Evolutionary conservation across 2,888 invertebrate species (phyloP).

Genomic region (Lucinisca nassula): DNA sequence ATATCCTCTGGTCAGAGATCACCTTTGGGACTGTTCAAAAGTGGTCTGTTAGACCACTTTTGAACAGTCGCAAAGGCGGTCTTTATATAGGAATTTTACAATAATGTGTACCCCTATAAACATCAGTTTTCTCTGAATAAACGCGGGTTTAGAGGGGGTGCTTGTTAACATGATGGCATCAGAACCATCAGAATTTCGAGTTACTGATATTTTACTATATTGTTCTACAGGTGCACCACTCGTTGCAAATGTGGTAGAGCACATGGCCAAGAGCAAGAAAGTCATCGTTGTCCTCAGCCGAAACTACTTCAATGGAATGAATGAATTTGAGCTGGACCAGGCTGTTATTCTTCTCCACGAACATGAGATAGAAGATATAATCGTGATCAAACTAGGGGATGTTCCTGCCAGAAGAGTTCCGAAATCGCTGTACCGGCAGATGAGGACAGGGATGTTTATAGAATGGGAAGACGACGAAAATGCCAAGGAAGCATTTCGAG

Average conservation of each 20-base stretch:
- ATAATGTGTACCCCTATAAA: too few species aligned
- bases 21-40: too few species aligned
- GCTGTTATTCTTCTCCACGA: constrained; percentile 47
- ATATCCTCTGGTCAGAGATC: too few species aligned
- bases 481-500: constrained; percentile 61
- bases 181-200: neutral
- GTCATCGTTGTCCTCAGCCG: constrained; percentile 72
- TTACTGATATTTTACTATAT: neutral
- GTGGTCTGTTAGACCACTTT: too few species aligned
- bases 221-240: constrained; percentile 38
- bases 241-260: constrained; percentile 64
- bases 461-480: constrained; percentile 69
- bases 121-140: too few species aligned
- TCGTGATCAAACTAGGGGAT: constrained; percentile 66
- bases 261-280: constrained; percentile 63
- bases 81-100: too few species aligned
- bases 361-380: constrained; percentile 56
- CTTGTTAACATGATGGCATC: neutral
- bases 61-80: too few species aligned
- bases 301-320: constrained; percentile 63
- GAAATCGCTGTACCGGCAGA: constrained; percentile 31
- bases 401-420: constrained; percentile 60
- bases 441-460: constrained; percentile 62
- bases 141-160: neutral
- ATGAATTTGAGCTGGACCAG: constrained; percentile 65